Conservation (phyloP, 1,140 invertebrate species). For the Drosophila rufa region DNA sequence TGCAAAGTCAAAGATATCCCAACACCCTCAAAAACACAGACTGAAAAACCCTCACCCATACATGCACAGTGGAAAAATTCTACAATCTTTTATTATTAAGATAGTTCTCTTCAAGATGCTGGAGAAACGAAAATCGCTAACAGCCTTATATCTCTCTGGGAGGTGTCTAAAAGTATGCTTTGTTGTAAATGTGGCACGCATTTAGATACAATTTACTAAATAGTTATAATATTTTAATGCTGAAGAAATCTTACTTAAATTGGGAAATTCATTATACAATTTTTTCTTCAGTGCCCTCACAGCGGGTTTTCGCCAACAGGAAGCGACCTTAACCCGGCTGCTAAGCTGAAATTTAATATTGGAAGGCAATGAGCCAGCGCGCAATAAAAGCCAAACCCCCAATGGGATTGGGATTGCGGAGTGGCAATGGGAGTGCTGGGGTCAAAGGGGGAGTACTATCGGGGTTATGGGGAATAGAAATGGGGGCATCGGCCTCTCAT, state of each 20-base stretch:
- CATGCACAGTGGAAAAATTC: not conserved
- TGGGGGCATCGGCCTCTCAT: conserved; percentile 56
- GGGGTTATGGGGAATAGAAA: conserved; percentile 9
- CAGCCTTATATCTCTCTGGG: not conserved
- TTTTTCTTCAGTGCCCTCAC: conserved; percentile 4
- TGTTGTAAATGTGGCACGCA: not conserved
- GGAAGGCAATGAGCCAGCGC: conserved; percentile 78
- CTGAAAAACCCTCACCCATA: not conserved
- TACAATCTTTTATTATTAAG: too few species aligned
- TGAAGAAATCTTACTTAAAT: not conserved
- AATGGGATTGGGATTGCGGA: conserved; percentile 42
- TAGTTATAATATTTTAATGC: too few species aligned
- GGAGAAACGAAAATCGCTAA: not conserved
- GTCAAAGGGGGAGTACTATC: conserved; percentile 3
- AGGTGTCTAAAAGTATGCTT: not conserved
- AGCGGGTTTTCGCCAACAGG: conserved; percentile 18
- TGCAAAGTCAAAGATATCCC: conserved; percentile 71
- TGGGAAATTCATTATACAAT: not conserved
- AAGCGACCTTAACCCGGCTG: conserved; percentile 70
- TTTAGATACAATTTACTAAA: too few species aligned
- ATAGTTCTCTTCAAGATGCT: too few species aligned
- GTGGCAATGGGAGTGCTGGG: conserved; percentile 14
- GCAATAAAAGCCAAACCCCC: conserved; percentile 77
- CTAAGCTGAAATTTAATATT: conserved; percentile 81
- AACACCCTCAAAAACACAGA: conserved; percentile 25